Conservation (phyloP, 2,797 vertebrate genomes). For the Onychomys torridus region DNA sequence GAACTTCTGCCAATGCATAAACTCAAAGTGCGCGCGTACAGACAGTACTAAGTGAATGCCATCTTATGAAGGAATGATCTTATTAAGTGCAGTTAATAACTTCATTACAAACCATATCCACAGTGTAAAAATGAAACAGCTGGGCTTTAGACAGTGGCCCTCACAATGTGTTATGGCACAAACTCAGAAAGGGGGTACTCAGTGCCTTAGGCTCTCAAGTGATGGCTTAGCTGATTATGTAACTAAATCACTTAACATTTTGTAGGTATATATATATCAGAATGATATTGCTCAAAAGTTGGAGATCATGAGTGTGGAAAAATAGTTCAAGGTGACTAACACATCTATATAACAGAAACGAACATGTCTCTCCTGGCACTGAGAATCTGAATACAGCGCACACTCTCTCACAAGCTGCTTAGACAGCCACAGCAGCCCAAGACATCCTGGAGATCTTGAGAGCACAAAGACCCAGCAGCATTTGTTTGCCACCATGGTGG, state of each 20-base stretch:
- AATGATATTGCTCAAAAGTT: background rate
- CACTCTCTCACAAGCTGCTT: background rate
- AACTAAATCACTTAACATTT: background rate
- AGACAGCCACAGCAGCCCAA: background rate
- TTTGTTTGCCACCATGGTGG: background rate
- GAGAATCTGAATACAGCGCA: background rate
- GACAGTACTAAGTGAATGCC: background rate
- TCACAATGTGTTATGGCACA: background rate
- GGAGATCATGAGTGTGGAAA: background rate
- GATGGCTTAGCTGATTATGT: background rate
- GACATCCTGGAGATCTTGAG: background rate
- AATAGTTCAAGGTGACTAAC: background rate
- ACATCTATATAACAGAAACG: background rate
- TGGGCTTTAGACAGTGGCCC: background rate
- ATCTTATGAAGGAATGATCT: constrained; percentile 14
- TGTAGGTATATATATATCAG: constrained; percentile 30
- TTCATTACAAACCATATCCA: constrained; percentile 10
- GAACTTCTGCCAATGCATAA: background rate
- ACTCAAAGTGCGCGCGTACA: background rate
- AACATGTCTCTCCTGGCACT: too few species aligned
- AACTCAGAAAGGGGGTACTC: background rate
- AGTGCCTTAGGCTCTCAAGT: background rate
- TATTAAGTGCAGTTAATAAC: constrained; percentile 4
- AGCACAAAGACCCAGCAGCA: background rate
- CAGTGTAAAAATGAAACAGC: background rate